These are phyloP conservation scores for Eremobia ochroleuca DNA, from an alignment of 2,888 invertebrate genomes.

Conservation along the genomic window DNA sequence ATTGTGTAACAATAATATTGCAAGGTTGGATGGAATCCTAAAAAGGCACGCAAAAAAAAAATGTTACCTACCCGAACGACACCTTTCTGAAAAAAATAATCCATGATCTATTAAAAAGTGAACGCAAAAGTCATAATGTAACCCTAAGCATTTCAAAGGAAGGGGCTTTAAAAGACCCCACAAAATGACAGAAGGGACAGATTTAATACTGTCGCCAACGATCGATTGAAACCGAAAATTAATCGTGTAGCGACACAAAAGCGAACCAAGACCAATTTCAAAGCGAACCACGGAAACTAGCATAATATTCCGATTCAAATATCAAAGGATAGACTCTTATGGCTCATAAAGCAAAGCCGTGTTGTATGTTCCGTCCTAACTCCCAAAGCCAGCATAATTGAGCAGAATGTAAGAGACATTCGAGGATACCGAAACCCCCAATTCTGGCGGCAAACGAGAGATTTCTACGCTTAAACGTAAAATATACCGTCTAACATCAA, in stretches of 20 bases:
- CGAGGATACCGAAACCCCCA: background rate
- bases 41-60: constrained; percentile 21
- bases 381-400: background rate
- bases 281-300: constrained; percentile 1
- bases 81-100: constrained; percentile 20
- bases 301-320: constrained; percentile 13
- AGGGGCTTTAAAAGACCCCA: constrained; percentile 18
- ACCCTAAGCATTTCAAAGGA: background rate
- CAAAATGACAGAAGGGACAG: background rate
- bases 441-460: constrained; percentile 13
- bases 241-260: background rate
- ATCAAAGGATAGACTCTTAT: constrained; percentile 22
- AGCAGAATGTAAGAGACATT: constrained; percentile 3
- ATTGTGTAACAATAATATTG: constrained; percentile 12
- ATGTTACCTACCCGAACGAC: constrained; percentile 10
- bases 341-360: constrained; percentile 10
- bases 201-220: background rate
- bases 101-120: background rate
- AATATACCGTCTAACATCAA: constrained; percentile 9
- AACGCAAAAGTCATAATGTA: background rate
- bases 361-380: background rate
- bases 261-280: constrained; percentile 10
- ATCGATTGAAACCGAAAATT: background rate
- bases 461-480: constrained; percentile 3
- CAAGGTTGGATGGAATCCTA: background rate